Base-by-base conservation (phyloP, 2,113 vertebrate genomes). In the Microtus pennsylvanicus region DNA sequence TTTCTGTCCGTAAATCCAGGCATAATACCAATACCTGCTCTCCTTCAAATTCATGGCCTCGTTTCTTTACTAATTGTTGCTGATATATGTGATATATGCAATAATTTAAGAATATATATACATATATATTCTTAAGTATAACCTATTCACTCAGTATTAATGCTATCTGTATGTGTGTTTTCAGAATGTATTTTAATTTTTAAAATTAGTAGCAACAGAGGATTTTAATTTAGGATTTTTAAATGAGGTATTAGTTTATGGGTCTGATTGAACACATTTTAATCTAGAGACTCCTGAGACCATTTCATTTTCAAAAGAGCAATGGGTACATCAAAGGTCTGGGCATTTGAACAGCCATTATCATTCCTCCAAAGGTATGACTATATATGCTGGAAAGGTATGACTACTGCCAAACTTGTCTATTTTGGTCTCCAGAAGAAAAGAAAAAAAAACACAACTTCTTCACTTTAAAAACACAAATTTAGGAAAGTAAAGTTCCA, bases 291-390 rank as follows among this genome's bases (percentile, higher is more conserved):
- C 3, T 70, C 13, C 45, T 7, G 14, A 6, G 42, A 89, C 61
- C 2, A 33, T 81, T 0, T 70, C 70, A 3, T 69, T 95, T 77
- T 30, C 7, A 63, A 42, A 80, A 55, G 33, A 75, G 28, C 67
- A 92, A 94, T 5, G 26, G 26, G 1, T 0, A 61, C 26, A 72
- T 30, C 4, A 77, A 38, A 3, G 0, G 11, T 47, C 0, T 52
- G 47, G 63, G 5, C 16, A 65, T 50, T 21, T 47, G 16, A 42
- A 1, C 7, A 52, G 42, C 42, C 69, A 38, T 61, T 11, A 22
- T 3, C 63, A 33, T 3, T 1, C 3, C 4, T 91, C 5, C 16
- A 47, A 55, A 85, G 9, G 1, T 42, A 55, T 1, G 0, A 58
- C 8, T 28, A 78, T 26, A 9, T 61, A 70, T 74, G 3, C 7